These are phyloP conservation scores for Esox lucius DNA, from an alignment of 2,797 vertebrate species.

Conservation along the genomic window DNA sequence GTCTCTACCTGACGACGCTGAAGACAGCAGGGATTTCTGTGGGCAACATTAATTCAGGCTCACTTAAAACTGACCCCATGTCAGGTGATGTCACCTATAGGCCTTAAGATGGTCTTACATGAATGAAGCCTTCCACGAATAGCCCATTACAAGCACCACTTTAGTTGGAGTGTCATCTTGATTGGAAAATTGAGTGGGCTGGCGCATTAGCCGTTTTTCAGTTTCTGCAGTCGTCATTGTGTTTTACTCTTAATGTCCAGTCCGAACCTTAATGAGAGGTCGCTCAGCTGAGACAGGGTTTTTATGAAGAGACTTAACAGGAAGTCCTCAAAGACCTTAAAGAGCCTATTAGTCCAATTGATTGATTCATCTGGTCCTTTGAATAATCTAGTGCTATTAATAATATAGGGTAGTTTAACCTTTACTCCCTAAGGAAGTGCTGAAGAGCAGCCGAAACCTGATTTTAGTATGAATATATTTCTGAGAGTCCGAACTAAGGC, in stretches of 20 bases:
- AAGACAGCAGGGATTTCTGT: slow-evolving; percentile 48
- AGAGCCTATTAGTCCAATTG: slow-evolving; percentile 48
- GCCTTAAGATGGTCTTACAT: slow-evolving; percentile 41
- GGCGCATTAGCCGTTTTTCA: slow-evolving; percentile 58
- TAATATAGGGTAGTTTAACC: neutral
- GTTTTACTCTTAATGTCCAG: slow-evolving; percentile 56
- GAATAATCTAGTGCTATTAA: neutral
- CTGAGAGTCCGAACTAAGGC: too few relatives aligned
- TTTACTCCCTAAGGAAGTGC: slow-evolving; percentile 21
- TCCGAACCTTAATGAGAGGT: slow-evolving; percentile 41
- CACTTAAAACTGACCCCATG: slow-evolving; percentile 27
- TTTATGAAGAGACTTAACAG: slow-evolving; percentile 27
- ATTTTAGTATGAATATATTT: too few relatives aligned
- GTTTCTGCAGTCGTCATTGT: slow-evolving; percentile 42
- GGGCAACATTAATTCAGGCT: slow-evolving; percentile 10
- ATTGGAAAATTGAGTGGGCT: slow-evolving; percentile 56
- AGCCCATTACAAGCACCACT: slow-evolving; percentile 23
- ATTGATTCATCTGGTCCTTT: slow-evolving; percentile 43
- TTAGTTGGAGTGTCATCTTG: slow-evolving; percentile 40
- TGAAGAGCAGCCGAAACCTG: slow-evolving; percentile 13
- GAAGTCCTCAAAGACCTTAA: slow-evolving; percentile 9
- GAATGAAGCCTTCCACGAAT: slow-evolving; percentile 40
- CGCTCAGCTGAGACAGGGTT: slow-evolving; percentile 33
- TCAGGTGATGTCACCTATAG: slow-evolving; percentile 42
- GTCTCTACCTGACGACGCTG: slow-evolving; percentile 11